These are phyloP conservation scores for Caloenas nicobarica DNA, from an alignment of 2,113 vertebrate species.

Conservation along the genomic window DNA sequence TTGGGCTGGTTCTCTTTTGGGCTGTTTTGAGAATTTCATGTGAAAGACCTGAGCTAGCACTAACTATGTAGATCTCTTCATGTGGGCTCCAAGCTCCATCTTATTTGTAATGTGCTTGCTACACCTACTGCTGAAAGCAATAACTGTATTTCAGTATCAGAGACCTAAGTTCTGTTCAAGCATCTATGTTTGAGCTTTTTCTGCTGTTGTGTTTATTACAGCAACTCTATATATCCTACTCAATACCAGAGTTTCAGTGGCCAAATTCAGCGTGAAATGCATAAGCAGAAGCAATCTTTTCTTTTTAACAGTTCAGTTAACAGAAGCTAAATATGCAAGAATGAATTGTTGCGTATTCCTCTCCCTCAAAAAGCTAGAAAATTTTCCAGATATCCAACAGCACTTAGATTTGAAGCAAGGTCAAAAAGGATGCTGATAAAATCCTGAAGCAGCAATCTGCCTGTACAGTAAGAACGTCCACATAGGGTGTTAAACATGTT, in stretches of 20 bases:
- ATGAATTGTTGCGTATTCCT: not conserved
- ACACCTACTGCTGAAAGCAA: not conserved
- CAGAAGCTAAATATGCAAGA: not conserved
- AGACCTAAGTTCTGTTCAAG: not conserved
- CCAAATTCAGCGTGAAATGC: not conserved
- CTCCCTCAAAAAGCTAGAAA: not conserved
- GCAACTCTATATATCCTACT: not conserved
- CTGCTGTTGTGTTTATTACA: not conserved
- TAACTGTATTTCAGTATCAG: not conserved
- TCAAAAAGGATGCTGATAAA: not conserved
- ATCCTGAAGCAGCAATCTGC: not conserved
- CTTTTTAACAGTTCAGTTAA: not conserved
- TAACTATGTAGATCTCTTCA: not conserved
- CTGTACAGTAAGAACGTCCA: not conserved
- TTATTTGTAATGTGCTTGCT: not conserved
- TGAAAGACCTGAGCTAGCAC: not conserved
- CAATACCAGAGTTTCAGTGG: not conserved
- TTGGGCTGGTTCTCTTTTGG: not conserved
- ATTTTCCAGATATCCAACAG: not conserved
- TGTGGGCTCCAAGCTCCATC: not conserved
- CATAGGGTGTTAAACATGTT: fast-evolving
- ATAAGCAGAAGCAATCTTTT: not conserved
- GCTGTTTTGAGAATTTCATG: not conserved
- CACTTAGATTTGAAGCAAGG: not conserved
- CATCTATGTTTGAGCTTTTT: not conserved